These are phyloP conservation scores for Zosterops japonicus DNA, from an alignment of 2,113 vertebrate species.

Conservation along the genomic window DNA sequence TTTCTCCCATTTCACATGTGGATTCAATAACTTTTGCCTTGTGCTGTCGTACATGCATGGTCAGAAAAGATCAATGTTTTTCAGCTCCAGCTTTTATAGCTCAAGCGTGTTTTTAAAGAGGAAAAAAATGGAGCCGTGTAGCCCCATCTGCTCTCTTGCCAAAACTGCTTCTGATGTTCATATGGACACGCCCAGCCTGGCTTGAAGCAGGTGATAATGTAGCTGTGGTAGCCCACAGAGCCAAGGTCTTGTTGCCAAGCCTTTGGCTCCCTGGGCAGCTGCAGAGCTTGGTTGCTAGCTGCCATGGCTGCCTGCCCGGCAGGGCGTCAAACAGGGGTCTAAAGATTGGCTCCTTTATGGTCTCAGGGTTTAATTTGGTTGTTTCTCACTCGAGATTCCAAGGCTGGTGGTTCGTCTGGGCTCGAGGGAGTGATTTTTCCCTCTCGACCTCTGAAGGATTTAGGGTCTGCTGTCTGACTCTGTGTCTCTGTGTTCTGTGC, in stretches of 20 bases:
- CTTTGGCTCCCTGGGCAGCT: not conserved
- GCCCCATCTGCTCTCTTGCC: not conserved
- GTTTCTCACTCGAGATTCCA: too few relatives aligned
- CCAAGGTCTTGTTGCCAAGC: not conserved
- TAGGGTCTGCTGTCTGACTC: too few relatives aligned
- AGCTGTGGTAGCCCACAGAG: not conserved
- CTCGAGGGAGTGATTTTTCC: too few relatives aligned
- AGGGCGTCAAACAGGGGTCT: not conserved
- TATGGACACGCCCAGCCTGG: not conserved
- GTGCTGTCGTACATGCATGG: not conserved
- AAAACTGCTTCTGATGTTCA: not conserved
- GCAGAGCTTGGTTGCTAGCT: not conserved
- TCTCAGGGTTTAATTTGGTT: too few relatives aligned
- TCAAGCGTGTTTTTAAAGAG: not conserved
- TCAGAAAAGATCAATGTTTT: not conserved
- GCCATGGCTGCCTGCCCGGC: not conserved
- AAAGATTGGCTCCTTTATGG: not conserved
- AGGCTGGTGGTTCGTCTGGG: too few relatives aligned
- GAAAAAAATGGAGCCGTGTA: rapidly evolving
- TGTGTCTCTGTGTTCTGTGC: too few relatives aligned
- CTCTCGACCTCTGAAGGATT: too few relatives aligned
- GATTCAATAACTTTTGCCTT: not conserved
- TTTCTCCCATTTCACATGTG: not conserved
- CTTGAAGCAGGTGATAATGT: not conserved
- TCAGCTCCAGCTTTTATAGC: not conserved